phyloP scores from a whole-genome alignment of 2,888 invertebrate genomes.

The Aelia acuminata region DNA sequence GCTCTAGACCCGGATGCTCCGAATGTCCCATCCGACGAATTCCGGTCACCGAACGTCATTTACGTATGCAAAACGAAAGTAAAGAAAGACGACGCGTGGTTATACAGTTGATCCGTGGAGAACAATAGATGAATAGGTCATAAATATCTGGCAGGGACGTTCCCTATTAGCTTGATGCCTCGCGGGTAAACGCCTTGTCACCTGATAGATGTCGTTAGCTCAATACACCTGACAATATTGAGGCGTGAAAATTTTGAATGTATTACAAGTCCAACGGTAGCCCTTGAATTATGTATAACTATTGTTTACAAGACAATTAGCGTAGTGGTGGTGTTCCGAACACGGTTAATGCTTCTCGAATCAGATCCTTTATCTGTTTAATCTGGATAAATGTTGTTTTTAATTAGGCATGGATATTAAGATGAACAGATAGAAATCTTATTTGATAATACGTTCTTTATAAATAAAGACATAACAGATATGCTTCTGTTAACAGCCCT shows the following conservation, averaged over 20 bases:
- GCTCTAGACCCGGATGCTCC: background rate
- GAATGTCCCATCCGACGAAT: constrained; percentile 1
- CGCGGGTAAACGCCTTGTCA: constrained; percentile 18
- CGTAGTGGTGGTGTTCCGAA: background rate
- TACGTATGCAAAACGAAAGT: constrained; percentile 45
- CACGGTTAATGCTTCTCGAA: background rate
- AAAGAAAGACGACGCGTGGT: constrained; percentile 20
- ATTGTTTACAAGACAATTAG: constrained; percentile 29
- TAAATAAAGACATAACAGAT: no score
- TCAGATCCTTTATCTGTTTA: background rate
- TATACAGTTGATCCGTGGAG: constrained; percentile 11
- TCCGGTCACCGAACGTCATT: constrained; percentile 7
- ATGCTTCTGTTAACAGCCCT: no score
- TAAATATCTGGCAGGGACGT: background rate
- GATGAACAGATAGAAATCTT: no score
- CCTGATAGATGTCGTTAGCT: constrained; percentile 31
- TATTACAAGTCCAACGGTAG: constrained; percentile 37
- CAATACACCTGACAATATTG: constrained; percentile 20
- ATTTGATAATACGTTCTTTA: no score
- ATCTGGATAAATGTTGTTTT: background rate
- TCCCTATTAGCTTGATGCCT: constrained; percentile 37
- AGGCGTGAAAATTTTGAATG: constrained; percentile 34
- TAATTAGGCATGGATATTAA: background rate
- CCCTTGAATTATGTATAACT: constrained; percentile 35
- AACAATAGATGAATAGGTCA: constrained; percentile 45